phyloP scores from a whole-genome alignment of 2,888 invertebrate species.

The Acrobasis suavella region DNA sequence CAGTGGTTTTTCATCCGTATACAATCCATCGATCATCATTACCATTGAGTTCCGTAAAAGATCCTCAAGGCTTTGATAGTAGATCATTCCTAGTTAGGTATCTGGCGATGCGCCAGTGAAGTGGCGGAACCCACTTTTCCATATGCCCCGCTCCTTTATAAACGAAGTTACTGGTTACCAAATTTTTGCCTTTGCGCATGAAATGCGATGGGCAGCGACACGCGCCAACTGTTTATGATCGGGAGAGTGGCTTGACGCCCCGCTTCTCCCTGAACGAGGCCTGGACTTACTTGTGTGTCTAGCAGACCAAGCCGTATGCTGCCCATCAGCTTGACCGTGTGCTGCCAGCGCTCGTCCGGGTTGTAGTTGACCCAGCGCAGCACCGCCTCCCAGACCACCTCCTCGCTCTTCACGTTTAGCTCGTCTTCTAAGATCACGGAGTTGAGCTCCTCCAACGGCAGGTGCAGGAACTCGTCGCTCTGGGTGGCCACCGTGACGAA shows the following conservation, averaged over 20 bases:
- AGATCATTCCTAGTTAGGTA: no score
- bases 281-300: slow-evolving; percentile 84
- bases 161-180: no score
- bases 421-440: slow-evolving; percentile 91
- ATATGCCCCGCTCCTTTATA: no score
- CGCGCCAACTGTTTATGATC: no score
- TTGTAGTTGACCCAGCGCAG: slow-evolving; percentile 93
- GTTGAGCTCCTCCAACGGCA: slow-evolving; percentile 88
- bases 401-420: slow-evolving; percentile 93
- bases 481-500: slow-evolving; percentile 88
- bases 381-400: slow-evolving; percentile 92
- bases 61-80: no score
- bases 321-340: slow-evolving; percentile 90
- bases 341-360: slow-evolving; percentile 86
- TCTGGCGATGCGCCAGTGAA: no score
- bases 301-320: slow-evolving; percentile 91
- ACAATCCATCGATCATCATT: no score
- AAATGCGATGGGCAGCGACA: no score
- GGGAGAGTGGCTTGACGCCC: not conserved
- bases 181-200: no score
- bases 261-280: not conserved
- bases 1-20: no score
- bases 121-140: no score
- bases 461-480: slow-evolving; percentile 88
- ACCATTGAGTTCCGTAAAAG: no score